These are phyloP conservation scores for Agrilus planipennis DNA, from an alignment of 1,140 invertebrate species.

Conservation along the genomic window DNA sequence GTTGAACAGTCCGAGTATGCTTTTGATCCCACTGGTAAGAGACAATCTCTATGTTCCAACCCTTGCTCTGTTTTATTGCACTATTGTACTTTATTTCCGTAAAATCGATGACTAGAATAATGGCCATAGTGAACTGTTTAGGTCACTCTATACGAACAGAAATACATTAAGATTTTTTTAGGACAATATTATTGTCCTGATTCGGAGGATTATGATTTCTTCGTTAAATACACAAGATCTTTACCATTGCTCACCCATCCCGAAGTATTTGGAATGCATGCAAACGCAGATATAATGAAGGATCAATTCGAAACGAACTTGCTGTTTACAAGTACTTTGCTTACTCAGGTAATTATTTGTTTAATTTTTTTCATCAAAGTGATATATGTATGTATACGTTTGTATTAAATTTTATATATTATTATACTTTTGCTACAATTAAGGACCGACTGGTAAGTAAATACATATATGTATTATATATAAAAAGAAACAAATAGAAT, in stretches of 20 bases:
- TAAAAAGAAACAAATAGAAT: no score
- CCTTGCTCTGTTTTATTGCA: constrained; percentile 37
- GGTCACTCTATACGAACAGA: no score
- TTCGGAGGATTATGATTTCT: constrained; percentile 57
- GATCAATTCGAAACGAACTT: constrained; percentile 60
- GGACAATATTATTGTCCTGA: constrained; percentile 65
- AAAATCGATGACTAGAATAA: no score
- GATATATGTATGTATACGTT: no score
- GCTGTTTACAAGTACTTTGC: constrained; percentile 53
- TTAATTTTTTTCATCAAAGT: no score
- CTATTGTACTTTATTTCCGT: constrained; percentile 50
- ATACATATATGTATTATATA: no score
- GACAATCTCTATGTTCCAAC: no score
- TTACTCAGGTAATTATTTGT: constrained; percentile 87
- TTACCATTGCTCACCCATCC: constrained; percentile 55
- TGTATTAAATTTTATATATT: no score
- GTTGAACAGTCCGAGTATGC: constrained; percentile 49
- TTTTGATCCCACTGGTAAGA: constrained; percentile 47
- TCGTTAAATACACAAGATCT: constrained; percentile 53
- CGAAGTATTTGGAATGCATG: constrained; percentile 78
- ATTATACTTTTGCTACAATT: no score
- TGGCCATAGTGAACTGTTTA: no score
- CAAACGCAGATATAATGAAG: constrained; percentile 80
- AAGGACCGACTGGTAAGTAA: no score
- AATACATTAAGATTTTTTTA: no score